Conservation (phyloP, 2,888 invertebrate genomes). For the Parnassius mnemosyne region DNA sequence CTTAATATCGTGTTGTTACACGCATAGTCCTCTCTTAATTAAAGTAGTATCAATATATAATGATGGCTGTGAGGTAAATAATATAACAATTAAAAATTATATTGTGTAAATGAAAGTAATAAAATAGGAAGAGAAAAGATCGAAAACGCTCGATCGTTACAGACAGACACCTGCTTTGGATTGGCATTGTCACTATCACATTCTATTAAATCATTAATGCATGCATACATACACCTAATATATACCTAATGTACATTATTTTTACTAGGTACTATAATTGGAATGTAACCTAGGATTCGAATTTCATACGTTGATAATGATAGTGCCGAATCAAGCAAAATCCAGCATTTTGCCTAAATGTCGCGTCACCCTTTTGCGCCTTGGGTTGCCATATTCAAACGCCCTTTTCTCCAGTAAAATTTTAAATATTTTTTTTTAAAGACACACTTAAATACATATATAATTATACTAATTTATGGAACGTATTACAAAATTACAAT, state of each 20-base stretch:
- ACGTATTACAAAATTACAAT: neutral
- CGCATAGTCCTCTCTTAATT: slow-evolving; percentile 75
- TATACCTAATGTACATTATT: no score
- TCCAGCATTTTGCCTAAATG: slow-evolving; percentile 40
- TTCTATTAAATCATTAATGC: neutral
- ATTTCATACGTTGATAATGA: slow-evolving; percentile 26
- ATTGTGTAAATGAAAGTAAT: slow-evolving; percentile 72
- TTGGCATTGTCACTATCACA: slow-evolving; percentile 36
- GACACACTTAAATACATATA: neutral
- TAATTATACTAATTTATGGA: neutral
- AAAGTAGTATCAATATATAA: slow-evolving; percentile 80
- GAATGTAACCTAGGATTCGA: neutral
- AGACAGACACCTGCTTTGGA: slow-evolving; percentile 29
- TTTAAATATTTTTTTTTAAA: neutral
- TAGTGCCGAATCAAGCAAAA: slow-evolving; percentile 52
- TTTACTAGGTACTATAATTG: no score
- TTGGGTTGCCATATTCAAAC: slow-evolving; percentile 55
- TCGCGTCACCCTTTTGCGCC: slow-evolving; percentile 47
- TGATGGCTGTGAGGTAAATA: slow-evolving; percentile 81
- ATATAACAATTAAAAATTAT: slow-evolving; percentile 79
- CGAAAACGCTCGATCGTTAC: slow-evolving; percentile 46
- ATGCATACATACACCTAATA: no score
- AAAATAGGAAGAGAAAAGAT: slow-evolving; percentile 59
- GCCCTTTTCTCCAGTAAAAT: neutral
- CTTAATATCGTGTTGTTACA: slow-evolving; percentile 68